Conservation (phyloP, 2,888 invertebrate species). For the Acronicta leporina region DNA sequence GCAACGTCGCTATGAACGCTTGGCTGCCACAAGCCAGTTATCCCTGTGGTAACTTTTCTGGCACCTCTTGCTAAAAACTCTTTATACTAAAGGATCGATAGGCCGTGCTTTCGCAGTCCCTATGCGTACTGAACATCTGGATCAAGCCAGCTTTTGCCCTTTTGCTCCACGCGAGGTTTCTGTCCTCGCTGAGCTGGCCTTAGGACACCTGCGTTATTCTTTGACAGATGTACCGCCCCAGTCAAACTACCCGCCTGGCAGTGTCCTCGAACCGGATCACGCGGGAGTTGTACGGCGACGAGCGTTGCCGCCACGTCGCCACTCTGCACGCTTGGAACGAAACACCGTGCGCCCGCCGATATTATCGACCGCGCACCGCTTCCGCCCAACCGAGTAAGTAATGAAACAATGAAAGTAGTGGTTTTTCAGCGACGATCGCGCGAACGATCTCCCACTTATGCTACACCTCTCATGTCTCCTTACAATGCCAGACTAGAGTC, state of each 20-base stretch:
- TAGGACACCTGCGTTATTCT: slow-evolving; percentile 91
- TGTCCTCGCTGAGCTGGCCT: slow-evolving; percentile 91
- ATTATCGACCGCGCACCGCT: slow-evolving; percentile 60
- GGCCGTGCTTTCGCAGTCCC: slow-evolving; percentile 91
- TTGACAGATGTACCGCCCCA: slow-evolving; percentile 91
- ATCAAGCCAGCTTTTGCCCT: slow-evolving; percentile 92
- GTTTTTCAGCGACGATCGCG: slow-evolving; percentile 38
- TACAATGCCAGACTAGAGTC: slow-evolving; percentile 91
- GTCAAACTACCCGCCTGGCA: slow-evolving; percentile 91
- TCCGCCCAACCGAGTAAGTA: slow-evolving; percentile 54
- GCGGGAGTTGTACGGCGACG: slow-evolving; percentile 65
- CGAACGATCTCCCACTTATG: slow-evolving; percentile 68
- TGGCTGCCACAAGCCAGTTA: slow-evolving; percentile 91
- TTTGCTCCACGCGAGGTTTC: slow-evolving; percentile 93
- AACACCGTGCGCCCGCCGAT: slow-evolving; percentile 63
- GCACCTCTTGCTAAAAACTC: slow-evolving; percentile 91
- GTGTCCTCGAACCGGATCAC: slow-evolving; percentile 89
- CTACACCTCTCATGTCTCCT: slow-evolving; percentile 90
- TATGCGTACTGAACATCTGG: slow-evolving; percentile 91
- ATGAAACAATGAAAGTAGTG: slow-evolving; percentile 41
- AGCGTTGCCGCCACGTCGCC: slow-evolving; percentile 66
- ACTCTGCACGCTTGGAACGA: slow-evolving; percentile 85
- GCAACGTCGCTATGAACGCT: slow-evolving; percentile 91
- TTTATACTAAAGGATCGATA: slow-evolving; percentile 90
- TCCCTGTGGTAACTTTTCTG: slow-evolving; percentile 93